Percentiles rank a stretch among this genome's conserved stretches.
Conservation (phyloP, 2,113 vertebrate species). For the Callaeas wilsoni region DNA sequence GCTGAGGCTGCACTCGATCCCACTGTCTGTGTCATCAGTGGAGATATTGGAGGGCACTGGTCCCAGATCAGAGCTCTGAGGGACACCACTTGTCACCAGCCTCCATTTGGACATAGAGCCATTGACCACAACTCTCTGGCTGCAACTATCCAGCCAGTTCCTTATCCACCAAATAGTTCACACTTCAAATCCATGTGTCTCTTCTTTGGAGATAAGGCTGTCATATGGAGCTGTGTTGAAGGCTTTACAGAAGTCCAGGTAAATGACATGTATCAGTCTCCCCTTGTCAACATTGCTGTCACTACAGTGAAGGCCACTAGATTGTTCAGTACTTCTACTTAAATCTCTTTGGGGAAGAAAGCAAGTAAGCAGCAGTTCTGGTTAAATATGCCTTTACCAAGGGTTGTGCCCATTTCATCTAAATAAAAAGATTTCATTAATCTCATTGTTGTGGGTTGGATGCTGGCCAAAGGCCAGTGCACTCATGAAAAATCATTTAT, state of each 20-base stretch:
- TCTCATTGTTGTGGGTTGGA: too few species aligned
- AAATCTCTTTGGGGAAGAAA: background rate
- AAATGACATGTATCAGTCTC: background rate
- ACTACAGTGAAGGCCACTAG: background rate
- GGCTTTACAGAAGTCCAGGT: background rate
- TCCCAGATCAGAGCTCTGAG: background rate
- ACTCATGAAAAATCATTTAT: too few species aligned
- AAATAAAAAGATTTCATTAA: background rate
- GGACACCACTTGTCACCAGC: fast-evolving
- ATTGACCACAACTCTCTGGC: background rate
- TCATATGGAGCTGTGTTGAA: background rate
- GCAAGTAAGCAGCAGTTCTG: background rate
- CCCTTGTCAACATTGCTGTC: background rate
- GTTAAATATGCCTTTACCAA: background rate
- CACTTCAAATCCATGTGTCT: background rate
- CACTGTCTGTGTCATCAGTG: background rate
- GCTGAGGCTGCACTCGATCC: background rate
- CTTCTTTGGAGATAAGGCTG: background rate
- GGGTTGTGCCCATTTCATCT: background rate
- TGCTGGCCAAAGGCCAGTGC: too few species aligned
- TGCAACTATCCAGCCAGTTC: background rate
- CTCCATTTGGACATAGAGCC: background rate
- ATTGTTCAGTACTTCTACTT: background rate
- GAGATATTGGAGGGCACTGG: background rate
- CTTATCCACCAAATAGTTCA: background rate